Evolutionary conservation across 2,888 invertebrate genomes (phyloP).

Genomic region (Chloromyia formosa): DNA sequence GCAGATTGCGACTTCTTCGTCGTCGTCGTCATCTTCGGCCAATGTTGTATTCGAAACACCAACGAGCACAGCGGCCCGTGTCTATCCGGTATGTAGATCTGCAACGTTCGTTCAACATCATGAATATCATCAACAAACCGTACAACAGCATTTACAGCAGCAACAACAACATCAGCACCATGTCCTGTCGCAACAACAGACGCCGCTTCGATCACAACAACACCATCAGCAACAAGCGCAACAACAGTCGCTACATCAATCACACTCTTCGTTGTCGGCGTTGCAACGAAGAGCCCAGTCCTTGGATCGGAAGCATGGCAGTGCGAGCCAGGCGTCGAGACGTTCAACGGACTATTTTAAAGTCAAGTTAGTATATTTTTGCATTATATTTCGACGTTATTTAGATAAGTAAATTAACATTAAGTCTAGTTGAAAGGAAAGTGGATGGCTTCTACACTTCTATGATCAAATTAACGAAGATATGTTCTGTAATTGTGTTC

Average conservation of each 20-base stretch:
- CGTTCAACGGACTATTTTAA: constrained; percentile 57
- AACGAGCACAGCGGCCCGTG: constrained; percentile 47
- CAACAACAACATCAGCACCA: constrained; percentile 29
- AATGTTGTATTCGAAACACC: constrained; percentile 1
- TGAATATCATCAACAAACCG: constrained; percentile 11
- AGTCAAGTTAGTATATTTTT: constrained; percentile 56
- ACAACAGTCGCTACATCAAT: constrained; percentile 49
- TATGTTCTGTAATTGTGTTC: too few relatives aligned
- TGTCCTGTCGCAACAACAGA: constrained; percentile 1
- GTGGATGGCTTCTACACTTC: not conserved
- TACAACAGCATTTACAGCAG: constrained; percentile 19
- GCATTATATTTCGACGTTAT: not conserved
- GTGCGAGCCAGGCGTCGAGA: constrained; percentile 38
- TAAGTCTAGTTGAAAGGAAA: not conserved
- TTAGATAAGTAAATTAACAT: not conserved
- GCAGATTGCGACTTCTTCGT: not conserved
- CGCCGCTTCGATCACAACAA: constrained; percentile 5
- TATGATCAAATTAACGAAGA: too few relatives aligned
- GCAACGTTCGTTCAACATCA: constrained; percentile 28
- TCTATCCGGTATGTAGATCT: constrained; percentile 56
- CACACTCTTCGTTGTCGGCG: constrained; percentile 46
- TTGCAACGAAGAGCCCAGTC: constrained; percentile 57
- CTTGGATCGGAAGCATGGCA: constrained; percentile 59
- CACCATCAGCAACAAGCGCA: constrained; percentile 50
- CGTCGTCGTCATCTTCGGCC: constrained; percentile 7